These are phyloP conservation scores for Ciconia nigra DNA, from an alignment of 2,797 vertebrate species.

Conservation along the genomic window DNA sequence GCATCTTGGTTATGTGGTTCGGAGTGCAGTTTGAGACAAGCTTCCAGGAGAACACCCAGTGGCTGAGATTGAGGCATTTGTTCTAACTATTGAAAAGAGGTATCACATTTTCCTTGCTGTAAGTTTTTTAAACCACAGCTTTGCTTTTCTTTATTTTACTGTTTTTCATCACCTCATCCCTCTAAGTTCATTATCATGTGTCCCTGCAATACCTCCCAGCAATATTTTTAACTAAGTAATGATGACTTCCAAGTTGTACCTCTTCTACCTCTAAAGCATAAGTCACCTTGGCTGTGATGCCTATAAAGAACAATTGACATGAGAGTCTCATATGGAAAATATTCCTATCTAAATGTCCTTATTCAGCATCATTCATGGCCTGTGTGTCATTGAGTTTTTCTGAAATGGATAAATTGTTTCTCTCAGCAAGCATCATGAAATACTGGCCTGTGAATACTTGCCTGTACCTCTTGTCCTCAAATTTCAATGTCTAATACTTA, in stretches of 20 bases:
- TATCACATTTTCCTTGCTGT: background rate
- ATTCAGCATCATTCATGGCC: background rate
- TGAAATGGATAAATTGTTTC: background rate
- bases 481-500: background rate
- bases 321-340: background rate
- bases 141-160: background rate
- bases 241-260: background rate
- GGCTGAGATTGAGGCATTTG: background rate
- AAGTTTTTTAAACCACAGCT: background rate
- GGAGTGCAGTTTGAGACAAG: background rate
- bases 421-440: background rate
- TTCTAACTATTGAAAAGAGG: background rate
- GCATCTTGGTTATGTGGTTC: background rate
- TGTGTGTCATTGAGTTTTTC: background rate
- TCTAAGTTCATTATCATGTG: background rate
- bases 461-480: background rate
- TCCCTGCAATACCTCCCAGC: background rate
- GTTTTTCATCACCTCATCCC: background rate
- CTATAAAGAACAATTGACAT: background rate
- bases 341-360: background rate
- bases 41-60: background rate
- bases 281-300: background rate
- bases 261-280: background rate
- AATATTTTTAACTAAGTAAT: background rate
- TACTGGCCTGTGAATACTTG: background rate